These are phyloP conservation scores for Ophioderma brevispina DNA, from an alignment of 35 echinoderm and acorn worm species.

Conservation along the genomic window DNA sequence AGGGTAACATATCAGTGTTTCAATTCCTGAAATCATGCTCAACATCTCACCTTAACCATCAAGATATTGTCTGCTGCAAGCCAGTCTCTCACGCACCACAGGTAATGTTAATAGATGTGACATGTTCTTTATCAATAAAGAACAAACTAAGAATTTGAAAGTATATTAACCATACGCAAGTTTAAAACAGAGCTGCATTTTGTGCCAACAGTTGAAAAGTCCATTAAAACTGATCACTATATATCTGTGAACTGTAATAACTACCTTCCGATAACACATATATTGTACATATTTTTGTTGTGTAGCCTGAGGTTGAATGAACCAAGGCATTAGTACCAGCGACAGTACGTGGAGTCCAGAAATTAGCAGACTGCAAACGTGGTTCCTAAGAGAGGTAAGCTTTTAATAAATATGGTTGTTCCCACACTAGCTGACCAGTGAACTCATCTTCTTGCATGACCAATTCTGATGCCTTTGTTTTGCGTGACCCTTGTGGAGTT, in stretches of 20 bases:
- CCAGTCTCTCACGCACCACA: constrained; percentile 61
- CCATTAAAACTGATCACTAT: no score
- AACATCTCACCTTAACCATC: constrained; percentile 88
- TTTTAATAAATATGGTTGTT: no score
- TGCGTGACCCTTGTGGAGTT: no score
- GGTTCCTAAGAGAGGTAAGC: constrained; percentile 80
- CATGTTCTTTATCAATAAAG: neutral
- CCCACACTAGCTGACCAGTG: no score
- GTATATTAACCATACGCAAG: no score
- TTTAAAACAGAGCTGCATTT: neutral
- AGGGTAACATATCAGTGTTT: constrained; percentile 78
- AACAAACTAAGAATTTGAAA: no score
- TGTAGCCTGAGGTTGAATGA: constrained; percentile 56
- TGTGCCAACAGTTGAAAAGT: neutral
- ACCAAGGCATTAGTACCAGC: constrained; percentile 51
- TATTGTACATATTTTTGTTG: no score
- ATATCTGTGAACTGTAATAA: no score
- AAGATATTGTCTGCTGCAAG: constrained; percentile 75
- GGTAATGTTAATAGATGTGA: constrained; percentile 16
- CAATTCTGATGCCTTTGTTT: no score
- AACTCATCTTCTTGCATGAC: no score
- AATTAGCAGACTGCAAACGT: constrained; percentile 67
- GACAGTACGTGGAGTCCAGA: constrained; percentile 69
- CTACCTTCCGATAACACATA: no score
- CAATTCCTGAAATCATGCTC: constrained; percentile 72